Conservation (phyloP, 2,888 invertebrate species). For the Oxyteleia sp. region DNA sequence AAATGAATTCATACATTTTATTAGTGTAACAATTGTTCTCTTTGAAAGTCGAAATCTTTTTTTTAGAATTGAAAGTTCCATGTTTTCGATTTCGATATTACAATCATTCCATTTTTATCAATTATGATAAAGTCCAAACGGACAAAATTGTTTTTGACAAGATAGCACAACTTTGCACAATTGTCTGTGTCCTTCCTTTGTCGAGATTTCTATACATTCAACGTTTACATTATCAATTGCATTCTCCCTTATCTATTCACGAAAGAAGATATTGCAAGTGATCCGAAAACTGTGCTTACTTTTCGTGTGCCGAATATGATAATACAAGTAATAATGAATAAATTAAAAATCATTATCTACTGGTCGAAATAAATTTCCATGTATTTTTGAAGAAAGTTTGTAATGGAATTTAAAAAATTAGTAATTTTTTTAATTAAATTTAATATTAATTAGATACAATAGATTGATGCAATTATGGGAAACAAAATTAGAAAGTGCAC, state of each 20-base stretch:
- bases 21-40: too few relatives aligned
- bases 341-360: slow-evolving; percentile 3
- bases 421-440: too few relatives aligned
- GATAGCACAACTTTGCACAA: slow-evolving; percentile 42
- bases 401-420: too few relatives aligned
- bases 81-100: too few relatives aligned
- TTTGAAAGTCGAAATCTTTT: too few relatives aligned
- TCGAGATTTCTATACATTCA: slow-evolving; percentile 43
- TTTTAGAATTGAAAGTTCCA: too few relatives aligned
- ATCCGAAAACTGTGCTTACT: slow-evolving; percentile 35
- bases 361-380: too few relatives aligned
- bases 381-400: too few relatives aligned
- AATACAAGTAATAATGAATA: slow-evolving; percentile 13
- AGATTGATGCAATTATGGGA: too few relatives aligned
- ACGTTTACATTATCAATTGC: slow-evolving; percentile 43
- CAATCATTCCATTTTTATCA: slow-evolving; percentile 24
- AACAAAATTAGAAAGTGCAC: too few relatives aligned
- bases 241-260: slow-evolving; percentile 28
- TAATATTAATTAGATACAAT: too few relatives aligned
- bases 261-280: slow-evolving; percentile 18
- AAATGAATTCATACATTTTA: too few relatives aligned
- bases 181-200: slow-evolving; percentile 33
- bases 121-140: slow-evolving; percentile 15
- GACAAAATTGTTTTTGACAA: slow-evolving; percentile 32
- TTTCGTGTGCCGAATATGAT: slow-evolving; percentile 19